Conservation (phyloP, 2,888 invertebrate genomes). For the Cephus spinipes region DNA sequence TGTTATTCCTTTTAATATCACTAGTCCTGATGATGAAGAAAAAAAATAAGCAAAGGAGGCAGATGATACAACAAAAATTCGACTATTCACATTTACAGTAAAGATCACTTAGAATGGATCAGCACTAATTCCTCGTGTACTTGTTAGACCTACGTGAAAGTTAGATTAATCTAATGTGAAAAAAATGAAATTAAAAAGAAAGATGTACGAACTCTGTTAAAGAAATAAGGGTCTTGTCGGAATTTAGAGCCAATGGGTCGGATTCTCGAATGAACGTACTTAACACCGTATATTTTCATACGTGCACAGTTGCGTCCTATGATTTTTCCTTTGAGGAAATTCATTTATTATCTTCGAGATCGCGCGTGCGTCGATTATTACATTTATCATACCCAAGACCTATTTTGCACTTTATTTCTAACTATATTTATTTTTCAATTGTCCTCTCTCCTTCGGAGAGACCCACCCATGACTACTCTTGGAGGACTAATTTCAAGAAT, state of each 20-base stretch:
- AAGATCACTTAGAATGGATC: neutral
- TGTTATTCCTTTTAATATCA: neutral
- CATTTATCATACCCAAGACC: constrained; percentile 1
- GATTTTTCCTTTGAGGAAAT: neutral
- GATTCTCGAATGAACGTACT: neutral
- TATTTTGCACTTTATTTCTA: constrained; percentile 4
- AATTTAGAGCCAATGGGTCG: neutral
- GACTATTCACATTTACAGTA: neutral
- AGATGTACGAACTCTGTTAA: neutral
- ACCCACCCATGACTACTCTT: neutral
- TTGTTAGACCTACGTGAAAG: neutral
- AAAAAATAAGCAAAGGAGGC: neutral
- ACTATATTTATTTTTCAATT: constrained; percentile 9
- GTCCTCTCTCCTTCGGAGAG: neutral
- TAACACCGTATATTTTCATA: constrained; percentile 18
- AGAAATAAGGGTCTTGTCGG: neutral
- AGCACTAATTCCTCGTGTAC: neutral
- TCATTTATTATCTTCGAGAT: neutral
- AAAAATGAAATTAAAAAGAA: neutral
- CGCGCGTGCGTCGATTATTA: constrained; percentile 2
- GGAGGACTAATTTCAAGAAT: neutral
- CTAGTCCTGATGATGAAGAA: neutral
- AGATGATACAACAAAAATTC: neutral
- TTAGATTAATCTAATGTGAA: neutral
- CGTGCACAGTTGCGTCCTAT: constrained; percentile 5